Percentiles rank a stretch among this genome's conserved stretches.
These are phyloP conservation scores for Alligator sinensis DNA, from an alignment of 2,113 vertebrate species.

Conservation along the genomic window DNA sequence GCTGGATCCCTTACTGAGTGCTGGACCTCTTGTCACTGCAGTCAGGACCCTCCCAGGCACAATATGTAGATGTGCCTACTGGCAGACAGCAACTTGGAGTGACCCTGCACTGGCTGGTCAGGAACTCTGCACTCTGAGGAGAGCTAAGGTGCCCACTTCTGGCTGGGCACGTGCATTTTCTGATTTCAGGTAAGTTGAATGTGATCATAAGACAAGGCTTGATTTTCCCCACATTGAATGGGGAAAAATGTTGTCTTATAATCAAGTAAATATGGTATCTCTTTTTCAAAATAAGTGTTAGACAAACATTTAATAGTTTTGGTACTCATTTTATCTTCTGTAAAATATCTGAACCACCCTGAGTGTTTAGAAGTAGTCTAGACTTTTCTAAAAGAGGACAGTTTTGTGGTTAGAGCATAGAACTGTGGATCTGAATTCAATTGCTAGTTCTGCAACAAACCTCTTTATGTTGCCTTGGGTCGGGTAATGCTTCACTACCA, in stretches of 20 bases:
- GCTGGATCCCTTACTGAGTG: no score
- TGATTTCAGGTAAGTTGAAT: neutral
- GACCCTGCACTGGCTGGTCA: no score
- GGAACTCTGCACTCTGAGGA: no score
- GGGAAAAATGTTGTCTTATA: no score
- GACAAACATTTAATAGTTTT: neutral
- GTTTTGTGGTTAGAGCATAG: neutral
- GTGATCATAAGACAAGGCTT: no score
- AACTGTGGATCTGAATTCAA: neutral
- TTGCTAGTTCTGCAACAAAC: neutral
- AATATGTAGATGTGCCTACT: no score
- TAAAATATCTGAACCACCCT: neutral
- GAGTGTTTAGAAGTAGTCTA: neutral
- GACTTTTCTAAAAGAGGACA: neutral
- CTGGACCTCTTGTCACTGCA: no score
- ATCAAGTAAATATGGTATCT: no score
- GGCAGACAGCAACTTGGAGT: no score
- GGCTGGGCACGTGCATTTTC: neutral
- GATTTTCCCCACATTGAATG: no score
- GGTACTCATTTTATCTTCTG: neutral
- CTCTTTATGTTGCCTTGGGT: neutral
- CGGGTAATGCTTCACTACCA: neutral
- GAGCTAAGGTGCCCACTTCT: no score
- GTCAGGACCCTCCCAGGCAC: no score
- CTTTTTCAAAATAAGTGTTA: neutral